Base-by-base conservation (phyloP, 2,888 invertebrate species). In the Drosophila silvestris region DNA sequence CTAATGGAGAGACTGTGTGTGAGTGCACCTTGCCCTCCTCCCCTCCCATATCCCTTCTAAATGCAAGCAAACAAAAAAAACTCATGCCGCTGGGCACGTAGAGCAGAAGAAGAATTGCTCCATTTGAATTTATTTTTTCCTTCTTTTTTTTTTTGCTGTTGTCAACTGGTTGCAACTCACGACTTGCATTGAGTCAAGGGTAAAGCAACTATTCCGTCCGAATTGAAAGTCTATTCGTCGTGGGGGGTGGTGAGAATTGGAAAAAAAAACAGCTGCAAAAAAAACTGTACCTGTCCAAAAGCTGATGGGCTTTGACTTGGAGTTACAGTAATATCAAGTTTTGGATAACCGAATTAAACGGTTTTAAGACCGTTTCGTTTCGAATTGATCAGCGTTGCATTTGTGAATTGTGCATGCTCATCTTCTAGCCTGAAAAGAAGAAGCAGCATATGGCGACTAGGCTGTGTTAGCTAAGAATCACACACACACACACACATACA, bases 1-100 rank as follows among this genome's bases (percentile, higher is more conserved):
- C 84, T 81, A 89, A 83, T 89, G 84, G 73, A 85, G 73, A 88
- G 78, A 79, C 88, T 82, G 83, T 14, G 47, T 41, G 44, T 26
- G 26, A 16, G 26, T 85, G 83, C 79, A 81, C 57, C 74, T 62
- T 67, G 69, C 70, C 14, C 28, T 56, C 10, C 26, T 41, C 2
- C 14, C 1, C 28, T n/a, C 28, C 12, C 35, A 26, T 19, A 26
- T 10, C 47, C 30, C 60, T 56, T 33, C 28, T 39, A 5, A 19
- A 44, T 37, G 9, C 52, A 28, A 22, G 26, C 51, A 58, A 32
- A 44, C n/a, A 26, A 47, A 47, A 14, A 44, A 14, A 63, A 66
- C 65, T 65, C 81, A 70, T 79, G 79, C 65, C 57, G 77, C 67
- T 51, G 3, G 58, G 61, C 81, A 79, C 79, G 77, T 79, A 79